A percentile compares a stretch with the other conserved stretches of the same genome.
Evolutionary conservation across 2,888 invertebrate species (phyloP).

Genomic region (Nudaria mundana): DNA sequence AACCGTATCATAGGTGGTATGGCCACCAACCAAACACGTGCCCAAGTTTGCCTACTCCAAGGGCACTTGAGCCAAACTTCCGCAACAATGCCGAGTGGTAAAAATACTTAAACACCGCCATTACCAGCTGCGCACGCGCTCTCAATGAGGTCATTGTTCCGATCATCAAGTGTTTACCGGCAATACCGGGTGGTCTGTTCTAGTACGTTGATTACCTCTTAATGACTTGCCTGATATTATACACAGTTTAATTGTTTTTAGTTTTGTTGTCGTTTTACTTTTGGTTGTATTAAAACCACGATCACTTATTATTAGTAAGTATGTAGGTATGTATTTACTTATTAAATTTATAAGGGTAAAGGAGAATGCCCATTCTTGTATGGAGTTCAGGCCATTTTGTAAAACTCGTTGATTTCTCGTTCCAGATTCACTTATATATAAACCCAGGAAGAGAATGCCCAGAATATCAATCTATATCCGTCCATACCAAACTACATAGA

Average conservation of each 20-base stretch:
- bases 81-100: slow-evolving; percentile 45
- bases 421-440: no score
- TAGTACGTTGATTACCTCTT: slow-evolving; percentile 67
- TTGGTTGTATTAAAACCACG: neutral
- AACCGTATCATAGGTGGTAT: slow-evolving; percentile 34
- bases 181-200: slow-evolving; percentile 59
- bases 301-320: neutral
- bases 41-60: slow-evolving; percentile 53
- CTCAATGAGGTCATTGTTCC: slow-evolving; percentile 62
- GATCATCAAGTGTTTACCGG: slow-evolving; percentile 29
- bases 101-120: slow-evolving; percentile 30
- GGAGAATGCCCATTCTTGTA: no score
- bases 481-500: no score
- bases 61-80: slow-evolving; percentile 38
- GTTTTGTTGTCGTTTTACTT: neutral
- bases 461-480: no score
- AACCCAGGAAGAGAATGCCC: no score
- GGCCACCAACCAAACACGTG: slow-evolving; percentile 54
- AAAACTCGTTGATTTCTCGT: no score
- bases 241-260: slow-evolving; percentile 6
- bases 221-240: slow-evolving; percentile 50
- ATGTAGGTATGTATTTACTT: neutral
- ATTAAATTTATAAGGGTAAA: no score
- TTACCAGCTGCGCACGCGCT: slow-evolving; percentile 71
- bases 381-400: no score